These are phyloP conservation scores for Oceanites oceanicus DNA, from an alignment of 2,113 vertebrate species.

Conservation along the genomic window DNA sequence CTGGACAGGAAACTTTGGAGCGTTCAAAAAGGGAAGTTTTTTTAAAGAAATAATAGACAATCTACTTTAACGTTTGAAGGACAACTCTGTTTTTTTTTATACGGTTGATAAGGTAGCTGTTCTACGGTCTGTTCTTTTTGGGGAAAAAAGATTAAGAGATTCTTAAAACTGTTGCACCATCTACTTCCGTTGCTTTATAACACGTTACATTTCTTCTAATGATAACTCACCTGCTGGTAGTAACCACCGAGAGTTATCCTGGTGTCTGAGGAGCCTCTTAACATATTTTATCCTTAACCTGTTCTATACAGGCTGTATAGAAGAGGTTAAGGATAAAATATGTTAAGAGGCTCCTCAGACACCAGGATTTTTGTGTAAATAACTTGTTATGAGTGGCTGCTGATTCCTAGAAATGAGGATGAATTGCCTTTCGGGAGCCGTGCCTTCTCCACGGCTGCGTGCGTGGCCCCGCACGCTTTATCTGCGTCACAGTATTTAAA, in stretches of 20 bases:
- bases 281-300: no score
- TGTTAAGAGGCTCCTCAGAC: fast-evolving
- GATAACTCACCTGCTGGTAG: no score
- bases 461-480: not conserved
- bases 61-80: fast-evolving
- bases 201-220: fast-evolving
- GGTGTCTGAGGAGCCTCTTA: no score
- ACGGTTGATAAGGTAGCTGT: not conserved
- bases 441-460: not conserved
- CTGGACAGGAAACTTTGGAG: not conserved
- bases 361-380: not conserved
- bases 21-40: not conserved
- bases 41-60: not conserved
- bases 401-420: fast-evolving
- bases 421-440: not conserved
- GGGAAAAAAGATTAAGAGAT: no score
- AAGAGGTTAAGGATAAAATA: not conserved
- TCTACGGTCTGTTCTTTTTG: not conserved
- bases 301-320: no score
- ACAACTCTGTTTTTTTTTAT: not conserved
- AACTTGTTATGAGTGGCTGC: not conserved
- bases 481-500: not conserved
- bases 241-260: fast-evolving
- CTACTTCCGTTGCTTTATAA: fast-evolving
- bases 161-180: not conserved